Conservation (phyloP, 2,797 vertebrate species). For the Chelonia mydas region DNA sequence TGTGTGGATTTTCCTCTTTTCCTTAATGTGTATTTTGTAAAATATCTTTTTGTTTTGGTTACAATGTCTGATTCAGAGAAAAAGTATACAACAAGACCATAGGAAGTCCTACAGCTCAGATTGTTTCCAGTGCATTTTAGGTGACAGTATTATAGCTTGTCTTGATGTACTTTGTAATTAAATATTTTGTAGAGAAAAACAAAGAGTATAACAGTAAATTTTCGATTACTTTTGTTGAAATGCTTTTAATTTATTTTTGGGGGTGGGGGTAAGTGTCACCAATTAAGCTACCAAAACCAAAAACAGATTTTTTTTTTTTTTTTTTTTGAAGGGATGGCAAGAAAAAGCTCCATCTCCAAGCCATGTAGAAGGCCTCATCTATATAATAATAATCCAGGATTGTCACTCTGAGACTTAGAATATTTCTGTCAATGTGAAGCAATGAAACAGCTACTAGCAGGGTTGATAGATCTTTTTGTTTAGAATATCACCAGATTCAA, state of each 20-base stretch:
- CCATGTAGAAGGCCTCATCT: not conserved
- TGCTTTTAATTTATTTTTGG: not conserved
- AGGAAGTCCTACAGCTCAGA: not conserved
- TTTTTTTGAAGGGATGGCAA: conserved; percentile 23
- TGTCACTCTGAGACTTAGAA: not conserved
- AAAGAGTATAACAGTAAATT: not conserved
- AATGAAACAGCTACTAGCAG: not conserved
- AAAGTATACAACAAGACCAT: not conserved
- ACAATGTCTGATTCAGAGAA: not conserved
- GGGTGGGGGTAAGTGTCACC: not conserved
- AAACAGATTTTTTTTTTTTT: not conserved
- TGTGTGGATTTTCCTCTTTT: not conserved
- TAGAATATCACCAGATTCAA: not conserved
- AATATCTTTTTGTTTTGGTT: not conserved
- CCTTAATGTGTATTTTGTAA: not conserved
- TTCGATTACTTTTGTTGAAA: not conserved
- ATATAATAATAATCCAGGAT: not conserved
- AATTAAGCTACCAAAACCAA: not conserved
- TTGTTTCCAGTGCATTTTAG: not conserved
- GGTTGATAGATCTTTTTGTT: not conserved
- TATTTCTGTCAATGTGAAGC: not conserved
- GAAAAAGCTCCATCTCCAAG: not conserved
- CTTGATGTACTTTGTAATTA: not conserved
- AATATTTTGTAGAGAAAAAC: not conserved
- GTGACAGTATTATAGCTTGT: not conserved